These are phyloP conservation scores for Fabriciana adippe DNA, from an alignment of 2,888 invertebrate species.

Conservation along the genomic window DNA sequence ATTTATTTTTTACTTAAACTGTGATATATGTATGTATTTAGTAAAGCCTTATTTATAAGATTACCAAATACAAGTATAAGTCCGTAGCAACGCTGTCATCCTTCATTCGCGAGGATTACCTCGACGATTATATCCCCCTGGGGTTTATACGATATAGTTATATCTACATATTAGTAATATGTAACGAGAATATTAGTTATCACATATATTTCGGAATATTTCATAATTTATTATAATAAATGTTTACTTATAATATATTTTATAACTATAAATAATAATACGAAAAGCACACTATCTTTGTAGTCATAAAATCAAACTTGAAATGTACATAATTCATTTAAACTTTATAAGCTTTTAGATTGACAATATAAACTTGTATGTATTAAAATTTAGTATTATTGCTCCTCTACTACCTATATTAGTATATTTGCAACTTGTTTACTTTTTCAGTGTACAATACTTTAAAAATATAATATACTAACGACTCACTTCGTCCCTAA, in stretches of 20 bases:
- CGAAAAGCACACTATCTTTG: no score
- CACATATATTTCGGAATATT: not conserved
- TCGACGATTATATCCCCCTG: slow-evolving; percentile 37
- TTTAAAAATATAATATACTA: no score
- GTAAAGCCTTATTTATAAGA: slow-evolving; percentile 38
- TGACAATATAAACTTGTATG: no score
- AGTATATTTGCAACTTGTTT: no score
- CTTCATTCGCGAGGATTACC: slow-evolving; percentile 44
- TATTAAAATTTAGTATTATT: no score
- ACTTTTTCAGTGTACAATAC: no score
- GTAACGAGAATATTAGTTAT: slow-evolving; percentile 5
- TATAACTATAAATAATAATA: no score
- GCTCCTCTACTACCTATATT: no score
- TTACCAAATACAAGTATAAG: slow-evolving; percentile 41
- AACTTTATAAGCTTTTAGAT: no score
- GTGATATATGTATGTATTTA: not conserved
- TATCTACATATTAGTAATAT: slow-evolving; percentile 23
- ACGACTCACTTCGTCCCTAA: no score
- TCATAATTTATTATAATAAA: not conserved
- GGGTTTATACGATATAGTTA: slow-evolving; percentile 20
- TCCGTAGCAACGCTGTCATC: slow-evolving; percentile 39
- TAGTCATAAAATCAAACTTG: no score
- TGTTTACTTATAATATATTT: not conserved
- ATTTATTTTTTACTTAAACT: not conserved
- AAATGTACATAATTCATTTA: no score